These are phyloP conservation scores for Portunus trituberculatus DNA, from an alignment of 1,140 invertebrate genomes.

Conservation along the genomic window DNA sequence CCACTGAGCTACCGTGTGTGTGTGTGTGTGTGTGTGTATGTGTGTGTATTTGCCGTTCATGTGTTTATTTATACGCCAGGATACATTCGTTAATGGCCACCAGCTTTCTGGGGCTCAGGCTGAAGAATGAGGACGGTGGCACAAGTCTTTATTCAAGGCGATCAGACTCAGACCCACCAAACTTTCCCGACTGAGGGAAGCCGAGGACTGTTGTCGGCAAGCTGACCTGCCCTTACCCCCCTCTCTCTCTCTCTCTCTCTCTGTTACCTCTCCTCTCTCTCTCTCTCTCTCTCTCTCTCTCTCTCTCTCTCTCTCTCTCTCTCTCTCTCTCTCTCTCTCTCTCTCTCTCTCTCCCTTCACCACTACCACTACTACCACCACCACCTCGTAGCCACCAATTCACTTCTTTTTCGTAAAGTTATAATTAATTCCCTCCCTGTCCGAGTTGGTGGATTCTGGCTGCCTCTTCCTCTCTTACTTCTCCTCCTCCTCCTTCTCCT, in stretches of 20 bases:
- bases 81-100: too few relatives aligned
- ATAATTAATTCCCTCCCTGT: constrained; percentile 43
- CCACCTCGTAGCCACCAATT: constrained; percentile 46
- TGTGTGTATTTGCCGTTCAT: too few relatives aligned
- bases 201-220: too few relatives aligned
- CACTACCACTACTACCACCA: background rate
- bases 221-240: background rate
- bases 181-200: too few relatives aligned
- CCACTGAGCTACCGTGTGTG: too few relatives aligned
- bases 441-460: constrained; percentile 25
- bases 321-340: background rate
- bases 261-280: background rate
- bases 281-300: background rate
- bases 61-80: too few relatives aligned
- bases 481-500: background rate
- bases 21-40: too few relatives aligned
- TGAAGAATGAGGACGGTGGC: too few relatives aligned
- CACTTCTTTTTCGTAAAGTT: constrained; percentile 49
- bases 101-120: too few relatives aligned
- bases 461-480: background rate
- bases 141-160: too few relatives aligned
- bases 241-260: background rate
- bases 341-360: background rate
- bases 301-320: background rate
- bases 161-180: too few relatives aligned